These are phyloP conservation scores for Muscicapa striata DNA, from an alignment of 2,797 vertebrate genomes.

Conservation along the genomic window DNA sequence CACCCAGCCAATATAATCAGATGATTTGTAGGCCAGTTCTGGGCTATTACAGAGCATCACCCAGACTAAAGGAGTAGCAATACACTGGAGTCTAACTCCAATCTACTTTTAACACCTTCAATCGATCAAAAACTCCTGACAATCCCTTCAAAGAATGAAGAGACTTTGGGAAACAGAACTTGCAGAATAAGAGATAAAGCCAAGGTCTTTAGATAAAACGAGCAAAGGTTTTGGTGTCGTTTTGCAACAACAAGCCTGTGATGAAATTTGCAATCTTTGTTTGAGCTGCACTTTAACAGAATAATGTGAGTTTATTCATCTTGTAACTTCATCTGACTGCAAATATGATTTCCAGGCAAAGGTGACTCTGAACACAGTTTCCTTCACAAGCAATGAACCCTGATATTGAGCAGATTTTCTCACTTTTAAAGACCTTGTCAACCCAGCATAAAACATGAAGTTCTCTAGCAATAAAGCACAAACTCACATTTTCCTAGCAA, in stretches of 20 bases:
- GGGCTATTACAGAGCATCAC: background rate
- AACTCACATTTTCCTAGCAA: background rate
- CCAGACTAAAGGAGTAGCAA: background rate
- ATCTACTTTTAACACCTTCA: constrained; percentile 13
- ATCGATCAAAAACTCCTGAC: background rate
- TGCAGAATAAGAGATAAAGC: background rate
- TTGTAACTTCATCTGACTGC: background rate
- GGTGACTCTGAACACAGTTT: background rate
- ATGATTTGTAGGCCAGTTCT: constrained; percentile 24
- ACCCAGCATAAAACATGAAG: background rate
- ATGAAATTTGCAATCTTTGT: background rate
- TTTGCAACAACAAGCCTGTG: background rate
- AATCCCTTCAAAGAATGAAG: constrained; percentile 15
- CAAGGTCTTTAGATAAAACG: constrained; percentile 11
- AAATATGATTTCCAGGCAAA: background rate
- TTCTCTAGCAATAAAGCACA: background rate
- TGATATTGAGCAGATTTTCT: background rate
- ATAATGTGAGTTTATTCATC: background rate
- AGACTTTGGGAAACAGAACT: background rate
- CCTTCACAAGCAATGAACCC: background rate
- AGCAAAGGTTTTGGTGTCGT: background rate
- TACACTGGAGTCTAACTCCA: background rate
- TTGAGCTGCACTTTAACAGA: background rate
- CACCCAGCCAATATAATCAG: constrained; percentile 1
- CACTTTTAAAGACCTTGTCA: background rate